A percentile compares a stretch with the other conserved stretches of the same genome.
Conservation (phyloP, 2,113 vertebrate genomes). For the human region DNA sequence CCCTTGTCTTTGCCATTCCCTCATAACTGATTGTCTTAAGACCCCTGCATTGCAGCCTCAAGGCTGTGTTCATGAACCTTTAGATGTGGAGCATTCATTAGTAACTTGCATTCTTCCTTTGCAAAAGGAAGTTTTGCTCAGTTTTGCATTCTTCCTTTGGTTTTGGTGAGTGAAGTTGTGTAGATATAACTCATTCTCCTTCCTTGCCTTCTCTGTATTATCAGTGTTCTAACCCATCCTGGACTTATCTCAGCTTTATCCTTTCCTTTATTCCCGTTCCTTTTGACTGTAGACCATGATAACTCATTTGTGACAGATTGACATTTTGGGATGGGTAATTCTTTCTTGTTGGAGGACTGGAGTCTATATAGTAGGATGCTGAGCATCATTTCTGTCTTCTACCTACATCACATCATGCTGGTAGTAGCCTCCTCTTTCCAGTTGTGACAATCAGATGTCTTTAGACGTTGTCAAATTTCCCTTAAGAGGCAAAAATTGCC, state of each 20-base stretch:
- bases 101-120: not conserved
- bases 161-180: not conserved
- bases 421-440: not conserved
- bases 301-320: not conserved
- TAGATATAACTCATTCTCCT: not conserved
- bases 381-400: not conserved
- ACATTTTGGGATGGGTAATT: not conserved
- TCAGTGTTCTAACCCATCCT: not conserved
- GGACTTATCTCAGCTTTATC: fast-evolving
- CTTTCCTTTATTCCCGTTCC: not conserved
- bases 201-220: not conserved
- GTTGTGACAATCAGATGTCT: not conserved
- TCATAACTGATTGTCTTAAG: not conserved
- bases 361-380: not conserved
- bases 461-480: not conserved
- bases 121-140: not conserved
- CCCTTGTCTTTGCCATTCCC: not conserved
- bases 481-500: not conserved
- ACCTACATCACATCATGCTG: too few relatives aligned
- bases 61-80: not conserved
- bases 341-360: not conserved
- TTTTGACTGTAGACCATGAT: not conserved
- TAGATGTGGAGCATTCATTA: not conserved
- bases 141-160: not conserved
- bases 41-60: not conserved